phyloP scores from a whole-genome alignment of 2,888 invertebrate species.

The Hirudinaria manillensis region DNA sequence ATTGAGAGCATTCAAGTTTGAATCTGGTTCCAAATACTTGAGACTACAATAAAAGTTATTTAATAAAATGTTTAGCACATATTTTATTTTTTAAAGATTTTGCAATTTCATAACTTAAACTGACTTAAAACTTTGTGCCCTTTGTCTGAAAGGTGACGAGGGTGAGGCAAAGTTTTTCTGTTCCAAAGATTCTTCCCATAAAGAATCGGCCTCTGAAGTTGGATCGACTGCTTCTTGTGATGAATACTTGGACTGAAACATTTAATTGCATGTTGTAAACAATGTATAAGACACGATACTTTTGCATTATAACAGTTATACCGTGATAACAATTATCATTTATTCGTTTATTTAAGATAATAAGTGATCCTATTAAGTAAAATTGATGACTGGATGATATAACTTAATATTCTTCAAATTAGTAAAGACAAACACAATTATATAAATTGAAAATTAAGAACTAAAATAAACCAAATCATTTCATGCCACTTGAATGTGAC shows the following conservation, averaged over 20 bases:
- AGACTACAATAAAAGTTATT: neutral
- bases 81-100: neutral
- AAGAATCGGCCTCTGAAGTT: conserved; percentile 60
- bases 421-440: no score
- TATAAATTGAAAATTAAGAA: no score
- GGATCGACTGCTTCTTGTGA: conserved; percentile 79
- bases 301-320: no score
- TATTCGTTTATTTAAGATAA: no score
- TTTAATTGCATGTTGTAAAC: neutral
- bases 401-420: no score
- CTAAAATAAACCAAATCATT: no score
- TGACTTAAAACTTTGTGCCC: conserved; percentile 26
- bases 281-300: no score
- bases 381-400: no score
- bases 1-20: conserved; percentile 71
- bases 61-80: neutral
- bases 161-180: neutral
- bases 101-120: neutral
- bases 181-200: neutral
- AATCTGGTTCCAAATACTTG: conserved; percentile 66
- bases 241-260: conserved; percentile 88
- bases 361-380: no score
- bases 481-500: neutral
- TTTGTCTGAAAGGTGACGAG: conserved; percentile 14
- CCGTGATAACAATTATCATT: no score